Base-by-base conservation (phyloP, 64 coral and sea anemone species). In the Orbicella faveolata region DNA sequence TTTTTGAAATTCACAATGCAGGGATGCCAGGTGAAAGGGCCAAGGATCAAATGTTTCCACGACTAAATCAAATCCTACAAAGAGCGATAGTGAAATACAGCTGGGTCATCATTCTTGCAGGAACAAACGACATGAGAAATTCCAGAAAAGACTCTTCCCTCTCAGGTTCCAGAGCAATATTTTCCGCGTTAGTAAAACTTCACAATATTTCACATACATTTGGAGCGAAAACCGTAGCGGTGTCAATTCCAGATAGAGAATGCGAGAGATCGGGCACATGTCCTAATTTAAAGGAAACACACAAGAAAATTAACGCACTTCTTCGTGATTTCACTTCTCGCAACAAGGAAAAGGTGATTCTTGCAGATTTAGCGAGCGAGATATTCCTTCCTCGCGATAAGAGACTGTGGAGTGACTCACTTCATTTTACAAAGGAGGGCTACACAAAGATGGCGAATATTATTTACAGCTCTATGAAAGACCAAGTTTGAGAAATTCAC, bases 71-170 rank as follows among this genome's bases (percentile, higher is more conserved):
- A 61, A 39, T 88, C 26, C 69, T 95, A 15, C 78, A 87, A 55
- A 66, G 48, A 18, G 41, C 21, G 7, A 75, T 17, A 11, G 63
- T 14, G 2, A 57, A 76, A 25, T 95, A 81, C 62, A 59, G 75
- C 26, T 91, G 93, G 93, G 89, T 95, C 19, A 59, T 95, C 14
- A 95, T 95, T 73, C 83, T 91, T 15, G 93, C 89, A 39, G 93
- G 93, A 9, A 91, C 89, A 23, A 95, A 95, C 77, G 93, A 95
- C 61, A 63, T 95, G 63, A 76, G 34, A 66, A 78, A 79, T 21
- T 68, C 75, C 2, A 11, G 33, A 12, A 19, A 79, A 57, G 80
- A 3, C 10, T 1, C 15, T 68, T 35, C 44, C 59, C 48, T 15
- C 6, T 20, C 20, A 17, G 70, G 18, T 9, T 37, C 63, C 23